Evolutionary conservation across 2,113 vertebrate genomes (phyloP).

Genomic region (Acanthochromis polyacanthus): DNA sequence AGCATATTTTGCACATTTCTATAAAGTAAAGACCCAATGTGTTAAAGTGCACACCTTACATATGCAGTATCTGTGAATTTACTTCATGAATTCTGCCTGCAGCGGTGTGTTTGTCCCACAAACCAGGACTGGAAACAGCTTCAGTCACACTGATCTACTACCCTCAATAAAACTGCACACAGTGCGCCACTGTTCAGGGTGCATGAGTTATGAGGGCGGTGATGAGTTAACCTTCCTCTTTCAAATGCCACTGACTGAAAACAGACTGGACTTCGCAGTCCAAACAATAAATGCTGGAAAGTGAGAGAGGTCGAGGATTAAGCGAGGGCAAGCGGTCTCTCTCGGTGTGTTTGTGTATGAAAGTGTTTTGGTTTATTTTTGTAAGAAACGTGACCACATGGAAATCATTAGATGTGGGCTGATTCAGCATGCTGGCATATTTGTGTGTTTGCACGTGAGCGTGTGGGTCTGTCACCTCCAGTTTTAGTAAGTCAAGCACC

Average conservation of each 20-base stretch:
- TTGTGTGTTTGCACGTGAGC: conserved; percentile 57
- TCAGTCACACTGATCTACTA: conserved; percentile 6
- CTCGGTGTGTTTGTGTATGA: conserved; percentile 23
- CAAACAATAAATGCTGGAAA: conserved; percentile 50
- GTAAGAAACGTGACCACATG: conserved; percentile 78
- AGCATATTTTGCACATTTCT: too few species aligned
- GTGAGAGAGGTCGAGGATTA: conserved; percentile 18
- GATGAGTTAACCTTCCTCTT: conserved; percentile 63
- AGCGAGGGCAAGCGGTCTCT: conserved; percentile 26
- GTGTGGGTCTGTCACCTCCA: conserved; percentile 62
- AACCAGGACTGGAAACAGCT: neutral
- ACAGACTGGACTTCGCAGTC: conserved; percentile 29
- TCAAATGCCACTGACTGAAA: conserved; percentile 50
- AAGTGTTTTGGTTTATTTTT: conserved; percentile 52
- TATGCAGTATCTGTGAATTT: neutral
- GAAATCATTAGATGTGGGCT: conserved; percentile 80
- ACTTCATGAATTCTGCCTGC: neutral
- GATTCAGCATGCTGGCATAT: conserved; percentile 66
- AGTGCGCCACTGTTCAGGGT: conserved; percentile 43
- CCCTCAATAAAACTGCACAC: conserved; percentile 36
- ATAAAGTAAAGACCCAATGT: neutral
- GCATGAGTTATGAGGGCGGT: conserved; percentile 13
- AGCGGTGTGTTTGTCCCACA: neutral
- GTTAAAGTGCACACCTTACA: neutral
- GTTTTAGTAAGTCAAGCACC: conserved; percentile 46